Evolutionary conservation across 1,140 invertebrate genomes (phyloP).

Genomic region (Lasioglossum albipes): DNA sequence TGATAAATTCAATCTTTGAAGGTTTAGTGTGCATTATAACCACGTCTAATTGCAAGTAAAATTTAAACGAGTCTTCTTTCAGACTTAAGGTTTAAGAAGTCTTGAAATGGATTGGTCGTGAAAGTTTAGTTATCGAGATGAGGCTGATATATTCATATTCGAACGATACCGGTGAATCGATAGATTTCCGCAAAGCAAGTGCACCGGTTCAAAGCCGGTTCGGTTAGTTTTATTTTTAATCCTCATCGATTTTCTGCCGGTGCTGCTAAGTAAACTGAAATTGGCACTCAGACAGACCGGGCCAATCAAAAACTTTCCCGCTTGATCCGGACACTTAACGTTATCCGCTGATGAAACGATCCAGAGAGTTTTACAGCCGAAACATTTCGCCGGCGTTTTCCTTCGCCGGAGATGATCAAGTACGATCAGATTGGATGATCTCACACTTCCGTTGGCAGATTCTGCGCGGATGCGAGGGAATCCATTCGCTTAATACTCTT

Average conservation of each 20-base stretch:
- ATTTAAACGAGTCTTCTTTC: too few relatives aligned
- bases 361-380: slow-evolving; percentile 21
- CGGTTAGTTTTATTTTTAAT: background rate
- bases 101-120: too few relatives aligned
- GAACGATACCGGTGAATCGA: too few relatives aligned
- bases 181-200: too few relatives aligned
- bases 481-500: slow-evolving; percentile 39
- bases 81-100: too few relatives aligned
- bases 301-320: slow-evolving; percentile 15
- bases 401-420: slow-evolving; percentile 8
- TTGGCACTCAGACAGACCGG: background rate
- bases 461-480: slow-evolving; percentile 28
- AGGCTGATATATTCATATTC: too few relatives aligned
- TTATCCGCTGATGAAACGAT: slow-evolving; percentile 22
- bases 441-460: slow-evolving; percentile 30
- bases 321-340: slow-evolving; percentile 12
- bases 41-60: too few relatives aligned
- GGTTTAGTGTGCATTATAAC: too few relatives aligned
- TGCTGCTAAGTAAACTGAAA: background rate
- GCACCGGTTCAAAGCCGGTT: too few relatives aligned
- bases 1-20: too few relatives aligned
- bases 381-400: slow-evolving; percentile 29
- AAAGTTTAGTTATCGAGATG: too few relatives aligned
- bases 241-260: background rate
- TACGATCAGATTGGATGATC: slow-evolving; percentile 17